Percentiles rank a stretch among this genome's conserved stretches.
phyloP scores from a whole-genome alignment of 2,113 vertebrate species.

The Rana temporaria region DNA sequence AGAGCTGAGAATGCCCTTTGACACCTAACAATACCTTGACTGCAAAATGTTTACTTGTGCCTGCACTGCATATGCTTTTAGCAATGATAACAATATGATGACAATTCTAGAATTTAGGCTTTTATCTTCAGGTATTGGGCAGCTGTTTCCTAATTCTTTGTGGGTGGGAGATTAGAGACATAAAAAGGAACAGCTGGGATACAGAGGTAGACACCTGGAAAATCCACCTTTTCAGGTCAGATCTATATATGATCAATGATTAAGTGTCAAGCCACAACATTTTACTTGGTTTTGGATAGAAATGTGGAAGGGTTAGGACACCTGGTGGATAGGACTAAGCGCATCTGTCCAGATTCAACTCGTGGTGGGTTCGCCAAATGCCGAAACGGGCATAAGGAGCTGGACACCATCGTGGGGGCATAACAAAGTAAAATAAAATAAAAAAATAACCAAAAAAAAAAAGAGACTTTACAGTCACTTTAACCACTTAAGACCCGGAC shows the following conservation, averaged over 20 bases:
- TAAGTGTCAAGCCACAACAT: no score
- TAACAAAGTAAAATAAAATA: no score
- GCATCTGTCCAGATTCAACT: no score
- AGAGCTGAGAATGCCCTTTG: conserved; percentile 36
- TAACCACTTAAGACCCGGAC: no score
- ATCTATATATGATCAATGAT: not conserved
- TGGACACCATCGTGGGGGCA: no score
- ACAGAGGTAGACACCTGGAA: conserved; percentile 16
- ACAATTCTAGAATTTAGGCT: not conserved
- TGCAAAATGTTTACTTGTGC: conserved; percentile 2
- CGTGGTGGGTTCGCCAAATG: no score
- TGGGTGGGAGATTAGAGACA: conserved; percentile 19
- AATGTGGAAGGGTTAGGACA: no score
- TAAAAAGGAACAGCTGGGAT: conserved; percentile 46
- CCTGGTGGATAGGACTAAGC: no score
- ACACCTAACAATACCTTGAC: conserved; percentile 37
- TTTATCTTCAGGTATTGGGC: conserved; percentile 24
- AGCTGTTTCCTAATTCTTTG: conserved; percentile 32
- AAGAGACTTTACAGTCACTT: no score
- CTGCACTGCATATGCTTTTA: not conserved
- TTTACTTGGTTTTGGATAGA: no score
- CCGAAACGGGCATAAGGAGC: no score
- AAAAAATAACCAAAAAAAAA: no score
- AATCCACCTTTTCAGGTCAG: not conserved
- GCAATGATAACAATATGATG: conserved; percentile 29